Conservation (phyloP, 1,140 invertebrate genomes). For the Diachasma alloeum region DNA sequence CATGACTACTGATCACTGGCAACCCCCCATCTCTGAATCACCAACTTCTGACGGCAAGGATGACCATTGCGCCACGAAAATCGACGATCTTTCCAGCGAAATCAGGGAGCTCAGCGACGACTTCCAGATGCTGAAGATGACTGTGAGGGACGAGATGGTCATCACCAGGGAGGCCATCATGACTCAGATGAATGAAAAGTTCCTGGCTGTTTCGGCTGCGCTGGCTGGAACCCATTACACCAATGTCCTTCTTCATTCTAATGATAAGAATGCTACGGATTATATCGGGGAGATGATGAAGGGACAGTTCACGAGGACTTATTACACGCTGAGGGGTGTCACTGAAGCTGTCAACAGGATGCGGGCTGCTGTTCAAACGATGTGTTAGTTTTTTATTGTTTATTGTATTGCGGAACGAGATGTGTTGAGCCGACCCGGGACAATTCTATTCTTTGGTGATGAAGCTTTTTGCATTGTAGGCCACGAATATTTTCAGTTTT, state of each 20-base stretch:
- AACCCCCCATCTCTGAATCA: background rate
- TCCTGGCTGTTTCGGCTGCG: background rate
- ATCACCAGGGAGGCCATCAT: background rate
- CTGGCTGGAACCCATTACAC: constrained; percentile 5
- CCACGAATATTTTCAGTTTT: too few relatives aligned
- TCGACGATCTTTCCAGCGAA: background rate
- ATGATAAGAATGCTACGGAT: constrained; percentile 8
- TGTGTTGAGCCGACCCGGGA: too few relatives aligned
- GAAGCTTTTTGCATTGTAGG: too few relatives aligned
- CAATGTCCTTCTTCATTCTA: background rate
- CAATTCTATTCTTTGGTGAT: too few relatives aligned
- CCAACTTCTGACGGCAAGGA: background rate
- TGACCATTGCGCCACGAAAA: background rate
- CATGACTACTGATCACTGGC: background rate
- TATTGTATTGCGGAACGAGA: too few relatives aligned
- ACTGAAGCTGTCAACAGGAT: background rate
- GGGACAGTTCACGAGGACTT: background rate
- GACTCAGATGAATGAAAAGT: background rate
- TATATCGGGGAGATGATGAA: background rate
- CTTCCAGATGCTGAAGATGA: background rate
- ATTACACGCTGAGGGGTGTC: background rate
- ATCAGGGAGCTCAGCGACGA: background rate
- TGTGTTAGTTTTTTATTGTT: background rate
- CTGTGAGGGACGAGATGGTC: background rate
- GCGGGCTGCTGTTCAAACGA: background rate